Percentiles rank a stretch among this genome's conserved stretches.
Evolutionary conservation across 2,888 invertebrate species (phyloP).

Genomic region (Tricholauxania praeusta): DNA sequence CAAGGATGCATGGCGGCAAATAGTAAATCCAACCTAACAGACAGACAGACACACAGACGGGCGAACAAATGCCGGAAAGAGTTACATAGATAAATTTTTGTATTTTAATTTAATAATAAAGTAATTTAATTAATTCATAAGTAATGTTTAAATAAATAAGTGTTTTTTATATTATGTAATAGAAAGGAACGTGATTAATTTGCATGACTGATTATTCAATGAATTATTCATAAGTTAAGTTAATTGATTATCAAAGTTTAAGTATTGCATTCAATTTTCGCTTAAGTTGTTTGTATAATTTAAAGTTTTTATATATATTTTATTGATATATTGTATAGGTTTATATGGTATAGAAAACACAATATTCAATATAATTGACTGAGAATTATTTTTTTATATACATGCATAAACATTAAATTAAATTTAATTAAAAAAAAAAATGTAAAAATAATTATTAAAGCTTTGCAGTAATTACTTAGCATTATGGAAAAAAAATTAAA

Average conservation of each 20-base stretch:
- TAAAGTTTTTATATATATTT: slow-evolving; percentile 14
- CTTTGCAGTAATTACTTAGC: no score
- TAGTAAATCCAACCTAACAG: background rate
- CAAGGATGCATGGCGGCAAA: background rate
- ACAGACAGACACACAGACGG: no score
- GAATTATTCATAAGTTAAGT: slow-evolving; percentile 27
- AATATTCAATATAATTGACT: slow-evolving; percentile 55
- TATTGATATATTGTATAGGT: slow-evolving; percentile 30
- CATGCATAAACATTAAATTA: slow-evolving; percentile 17
- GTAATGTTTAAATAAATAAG: slow-evolving; percentile 32
- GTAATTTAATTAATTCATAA: slow-evolving; percentile 24
- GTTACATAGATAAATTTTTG: slow-evolving; percentile 13
- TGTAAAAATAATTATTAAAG: background rate
- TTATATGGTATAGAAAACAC: slow-evolving; percentile 25
- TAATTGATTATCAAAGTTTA: slow-evolving; percentile 31
- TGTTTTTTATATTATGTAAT: slow-evolving; percentile 26
- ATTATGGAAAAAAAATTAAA: no score
- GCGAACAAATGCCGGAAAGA: background rate
- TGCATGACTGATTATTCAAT: slow-evolving; percentile 60
- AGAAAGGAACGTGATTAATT: slow-evolving; percentile 59
- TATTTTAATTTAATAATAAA: background rate
- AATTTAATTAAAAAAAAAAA: slow-evolving; percentile 23
- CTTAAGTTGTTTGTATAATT: slow-evolving; percentile 2
- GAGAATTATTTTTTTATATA: slow-evolving; percentile 55
- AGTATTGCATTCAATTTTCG: slow-evolving; percentile 25